These are phyloP conservation scores for Siniperca scherzeri DNA, from an alignment of 2,797 vertebrate species.

Conservation along the genomic window DNA sequence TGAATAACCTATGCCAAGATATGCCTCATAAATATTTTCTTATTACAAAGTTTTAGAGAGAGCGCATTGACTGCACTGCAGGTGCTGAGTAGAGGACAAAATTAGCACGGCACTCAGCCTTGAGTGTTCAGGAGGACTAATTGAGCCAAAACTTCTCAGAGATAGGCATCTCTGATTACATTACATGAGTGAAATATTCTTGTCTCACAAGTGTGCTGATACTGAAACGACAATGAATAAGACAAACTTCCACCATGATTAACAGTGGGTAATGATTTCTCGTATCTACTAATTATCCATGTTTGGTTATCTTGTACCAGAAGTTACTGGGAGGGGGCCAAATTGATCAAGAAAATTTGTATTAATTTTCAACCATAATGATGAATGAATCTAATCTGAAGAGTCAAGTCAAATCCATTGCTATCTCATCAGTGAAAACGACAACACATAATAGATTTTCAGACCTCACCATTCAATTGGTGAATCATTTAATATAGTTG, in stretches of 20 bases:
- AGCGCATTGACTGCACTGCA: slow-evolving; percentile 67
- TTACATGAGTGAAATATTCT: slow-evolving; percentile 78
- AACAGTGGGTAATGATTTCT: slow-evolving; percentile 73
- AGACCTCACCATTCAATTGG: slow-evolving; percentile 51
- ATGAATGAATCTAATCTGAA: slow-evolving; percentile 66
- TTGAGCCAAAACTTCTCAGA: slow-evolving; percentile 75
- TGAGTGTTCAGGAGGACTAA: slow-evolving; percentile 77
- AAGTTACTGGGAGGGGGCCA: slow-evolving; percentile 72
- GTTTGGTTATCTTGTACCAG: slow-evolving; percentile 78
- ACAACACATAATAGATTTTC: slow-evolving; percentile 68
- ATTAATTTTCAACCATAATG: slow-evolving; percentile 64
- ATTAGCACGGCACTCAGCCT: slow-evolving; percentile 73
- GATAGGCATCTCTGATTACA: slow-evolving; percentile 80
- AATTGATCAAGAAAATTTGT: slow-evolving; percentile 68
- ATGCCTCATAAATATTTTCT: slow-evolving; percentile 64
- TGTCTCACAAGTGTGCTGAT: slow-evolving; percentile 64
- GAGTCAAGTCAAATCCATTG: slow-evolving; percentile 56
- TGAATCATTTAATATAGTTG: slow-evolving; percentile 56
- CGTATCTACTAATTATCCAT: slow-evolving; percentile 76
- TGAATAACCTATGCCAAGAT: slow-evolving; percentile 53
- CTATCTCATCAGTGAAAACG: slow-evolving; percentile 62
- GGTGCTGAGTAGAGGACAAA: slow-evolving; percentile 75
- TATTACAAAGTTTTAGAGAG: slow-evolving; percentile 59
- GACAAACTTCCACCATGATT: slow-evolving; percentile 74
- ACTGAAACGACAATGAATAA: slow-evolving; percentile 67